Evolutionary conservation across 2,113 vertebrate genomes (phyloP).

Genomic region (Clupea harengus): DNA sequence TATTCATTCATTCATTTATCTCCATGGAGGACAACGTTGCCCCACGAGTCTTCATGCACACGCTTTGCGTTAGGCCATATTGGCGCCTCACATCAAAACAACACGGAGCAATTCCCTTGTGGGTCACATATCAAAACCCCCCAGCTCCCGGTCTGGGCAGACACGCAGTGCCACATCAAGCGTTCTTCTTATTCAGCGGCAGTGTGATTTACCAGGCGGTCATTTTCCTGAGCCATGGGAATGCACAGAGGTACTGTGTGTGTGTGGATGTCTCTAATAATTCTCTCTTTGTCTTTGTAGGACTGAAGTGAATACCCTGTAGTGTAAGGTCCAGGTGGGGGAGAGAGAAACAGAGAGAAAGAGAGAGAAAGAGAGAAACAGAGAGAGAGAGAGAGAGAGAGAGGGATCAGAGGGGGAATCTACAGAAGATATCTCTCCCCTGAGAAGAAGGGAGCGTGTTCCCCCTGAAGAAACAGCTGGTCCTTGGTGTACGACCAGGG

Average conservation of each 20-base stretch:
- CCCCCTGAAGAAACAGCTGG: not conserved
- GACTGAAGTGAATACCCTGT: not conserved
- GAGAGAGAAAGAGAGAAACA: too few species aligned
- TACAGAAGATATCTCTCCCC: not conserved
- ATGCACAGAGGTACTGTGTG: not conserved
- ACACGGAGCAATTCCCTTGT: not conserved
- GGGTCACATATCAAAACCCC: not conserved
- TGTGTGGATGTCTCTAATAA: slow-evolving; percentile 20
- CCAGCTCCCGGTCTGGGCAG: not conserved
- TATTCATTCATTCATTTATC: not conserved
- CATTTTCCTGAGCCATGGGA: not conserved
- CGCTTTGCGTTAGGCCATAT: slow-evolving; percentile 15
- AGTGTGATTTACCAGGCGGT: not conserved
- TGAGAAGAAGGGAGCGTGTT: not conserved
- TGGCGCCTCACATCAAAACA: not conserved
- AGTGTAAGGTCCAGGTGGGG: not conserved
- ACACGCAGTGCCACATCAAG: slow-evolving; percentile 15
- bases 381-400: slow-evolving; percentile 5
- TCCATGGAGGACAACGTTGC: not conserved
- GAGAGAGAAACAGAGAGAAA: not conserved
- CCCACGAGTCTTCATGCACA: not conserved
- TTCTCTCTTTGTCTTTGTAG: not conserved
- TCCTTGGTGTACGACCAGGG: not conserved
- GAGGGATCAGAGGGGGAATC: not conserved
- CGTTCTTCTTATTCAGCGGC: not conserved